phyloP scores from a whole-genome alignment of 1,140 invertebrate genomes.

The Ips nitidus region DNA sequence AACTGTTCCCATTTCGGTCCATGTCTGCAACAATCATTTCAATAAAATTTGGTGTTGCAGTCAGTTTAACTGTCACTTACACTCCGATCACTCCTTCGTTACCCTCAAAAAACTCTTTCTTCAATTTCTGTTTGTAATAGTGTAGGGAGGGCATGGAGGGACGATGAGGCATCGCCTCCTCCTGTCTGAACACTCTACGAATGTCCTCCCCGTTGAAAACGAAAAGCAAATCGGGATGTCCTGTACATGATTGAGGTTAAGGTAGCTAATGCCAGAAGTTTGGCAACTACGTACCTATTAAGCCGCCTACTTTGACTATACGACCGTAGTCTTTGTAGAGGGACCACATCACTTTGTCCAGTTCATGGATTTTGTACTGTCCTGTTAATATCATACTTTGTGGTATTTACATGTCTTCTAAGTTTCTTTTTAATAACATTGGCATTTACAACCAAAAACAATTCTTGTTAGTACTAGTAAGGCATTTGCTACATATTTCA shows the following conservation, averaged over 20 bases:
- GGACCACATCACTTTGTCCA: slow-evolving; percentile 72
- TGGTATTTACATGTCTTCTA: background rate
- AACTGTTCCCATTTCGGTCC: slow-evolving; percentile 81
- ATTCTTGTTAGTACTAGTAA: no score
- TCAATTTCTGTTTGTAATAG: slow-evolving; percentile 74
- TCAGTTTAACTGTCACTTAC: slow-evolving; percentile 57
- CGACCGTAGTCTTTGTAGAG: slow-evolving; percentile 67
- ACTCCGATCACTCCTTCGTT: slow-evolving; percentile 76
- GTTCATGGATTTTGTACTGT: slow-evolving; percentile 69
- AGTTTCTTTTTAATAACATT: background rate
- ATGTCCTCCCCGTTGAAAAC: slow-evolving; percentile 77
- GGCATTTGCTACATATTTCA: slow-evolving; percentile 11
- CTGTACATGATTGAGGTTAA: slow-evolving; percentile 41
- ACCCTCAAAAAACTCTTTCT: slow-evolving; percentile 73
- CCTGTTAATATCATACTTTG: slow-evolving; percentile 54
- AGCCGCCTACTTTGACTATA: slow-evolving; percentile 71
- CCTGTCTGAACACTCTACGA: slow-evolving; percentile 70
- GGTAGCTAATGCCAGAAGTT: background rate
- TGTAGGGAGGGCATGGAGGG: slow-evolving; percentile 77
- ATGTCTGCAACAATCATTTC: slow-evolving; percentile 61
- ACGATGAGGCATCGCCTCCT: slow-evolving; percentile 74
- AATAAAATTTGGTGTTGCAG: background rate
- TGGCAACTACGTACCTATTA: slow-evolving; percentile 53
- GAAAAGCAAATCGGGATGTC: slow-evolving; percentile 77
- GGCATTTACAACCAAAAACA: no score